Evolutionary conservation across 1,140 invertebrate genomes (phyloP), one percentile per base, ranked within the genome.

Genomic region (Rhysida immarginata): DNA sequence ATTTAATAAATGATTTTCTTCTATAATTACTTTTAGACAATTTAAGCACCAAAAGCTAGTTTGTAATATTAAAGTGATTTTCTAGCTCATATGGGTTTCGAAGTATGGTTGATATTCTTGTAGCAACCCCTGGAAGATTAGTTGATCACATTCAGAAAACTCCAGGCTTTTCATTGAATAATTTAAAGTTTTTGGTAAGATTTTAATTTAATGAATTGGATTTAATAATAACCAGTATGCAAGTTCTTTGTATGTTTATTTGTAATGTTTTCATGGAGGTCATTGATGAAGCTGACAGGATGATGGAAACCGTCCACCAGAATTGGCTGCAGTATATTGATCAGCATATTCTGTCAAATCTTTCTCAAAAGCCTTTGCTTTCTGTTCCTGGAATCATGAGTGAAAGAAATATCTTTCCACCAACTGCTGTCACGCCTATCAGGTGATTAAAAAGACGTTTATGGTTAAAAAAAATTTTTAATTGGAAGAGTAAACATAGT

Each of bases 271-370:
- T 35, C 23, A 50, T 52, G 44, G 13, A 73, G 69, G 69, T 75
- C 1, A 86, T 96, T 53, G 95, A 99, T 71, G 94, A 99, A 76
- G 94, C 94, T 13, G 95, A 99, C 74, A 76, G 88, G 60, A 83
- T 93, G 58, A 82, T 94, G 71, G 87, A 95, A 61, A 84, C 88
- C 63, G 77, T 92, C 21, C 84, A 94, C 68, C 82, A 87, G 64
- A 84, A 93, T 66, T 95, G 89, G 90, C 71, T 95, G 1, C 76
- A 82, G 64, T 79, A 87, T 69, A 63, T 84, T 27, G 71, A 71
- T 56, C 63, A 62, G 55, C 53, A 66, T 59, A 59, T 65, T 57
- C 59, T 60, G 45, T 14, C 55, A 58, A 3, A 18, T 11, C 8
- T 2, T 3, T 43, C 5, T 8, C 11, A 56, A 23, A 23, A 3